Evolutionary conservation across 2,113 vertebrate genomes (phyloP).

Genomic region (Apteryx owenii): DNA sequence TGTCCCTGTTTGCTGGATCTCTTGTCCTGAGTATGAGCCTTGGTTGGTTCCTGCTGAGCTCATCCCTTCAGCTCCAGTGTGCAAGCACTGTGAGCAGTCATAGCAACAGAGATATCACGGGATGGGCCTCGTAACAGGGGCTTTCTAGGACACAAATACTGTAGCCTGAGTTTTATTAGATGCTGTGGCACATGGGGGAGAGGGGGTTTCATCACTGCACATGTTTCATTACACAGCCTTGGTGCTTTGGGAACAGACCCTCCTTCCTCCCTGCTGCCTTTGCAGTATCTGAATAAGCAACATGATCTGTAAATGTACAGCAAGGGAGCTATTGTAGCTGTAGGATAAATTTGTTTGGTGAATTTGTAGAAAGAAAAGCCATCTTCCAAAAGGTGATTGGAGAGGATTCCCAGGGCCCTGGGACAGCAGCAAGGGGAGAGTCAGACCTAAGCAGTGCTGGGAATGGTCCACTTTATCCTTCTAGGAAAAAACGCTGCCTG

Average conservation of each 20-base stretch:
- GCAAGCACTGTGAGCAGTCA: neutral
- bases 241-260: neutral
- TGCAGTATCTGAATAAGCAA: neutral
- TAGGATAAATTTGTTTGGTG: neutral
- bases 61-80: neutral
- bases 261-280: neutral
- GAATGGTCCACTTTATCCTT: neutral
- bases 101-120: neutral
- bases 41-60: neutral
- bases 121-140: accelerated
- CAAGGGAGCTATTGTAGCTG: neutral
- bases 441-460: neutral
- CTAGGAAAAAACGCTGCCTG: neutral
- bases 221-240: neutral
- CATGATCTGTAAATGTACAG: neutral
- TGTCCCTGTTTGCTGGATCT: neutral
- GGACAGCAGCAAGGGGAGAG: neutral
- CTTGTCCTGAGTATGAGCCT: neutral
- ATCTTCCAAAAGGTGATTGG: neutral
- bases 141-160: accelerated
- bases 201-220: neutral
- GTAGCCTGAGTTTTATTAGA: neutral
- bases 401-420: neutral
- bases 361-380: neutral
- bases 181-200: neutral